A percentile compares a stretch with the other conserved stretches of the same genome.
Conservation (phyloP, 2,797 vertebrate species). For the Hippoglossus hippoglossus region DNA sequence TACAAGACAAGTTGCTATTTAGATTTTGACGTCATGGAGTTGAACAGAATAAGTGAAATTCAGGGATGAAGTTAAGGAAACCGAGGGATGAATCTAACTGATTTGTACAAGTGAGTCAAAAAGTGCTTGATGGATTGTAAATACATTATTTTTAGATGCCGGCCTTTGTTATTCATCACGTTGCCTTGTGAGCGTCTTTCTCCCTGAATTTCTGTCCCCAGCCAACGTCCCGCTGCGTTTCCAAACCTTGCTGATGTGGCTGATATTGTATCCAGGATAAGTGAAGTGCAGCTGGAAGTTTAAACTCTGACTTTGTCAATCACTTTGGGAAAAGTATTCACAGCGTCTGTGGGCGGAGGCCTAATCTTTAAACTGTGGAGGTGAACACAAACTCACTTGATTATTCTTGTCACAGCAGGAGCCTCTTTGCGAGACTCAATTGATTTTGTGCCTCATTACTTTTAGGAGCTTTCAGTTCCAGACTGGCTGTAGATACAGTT, state of each 20-base stretch:
- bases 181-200: conserved; percentile 15
- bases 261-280: conserved; percentile 34
- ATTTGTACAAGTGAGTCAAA: too few relatives aligned
- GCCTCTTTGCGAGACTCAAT: not conserved
- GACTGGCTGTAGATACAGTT: not conserved
- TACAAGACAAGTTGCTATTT: not conserved
- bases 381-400: conserved; percentile 6
- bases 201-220: conserved; percentile 17
- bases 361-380: conserved; percentile 38
- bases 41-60: too few relatives aligned
- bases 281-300: conserved; percentile 30
- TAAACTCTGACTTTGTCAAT: conserved; percentile 47
- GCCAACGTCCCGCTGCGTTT: conserved; percentile 17
- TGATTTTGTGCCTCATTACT: conserved; percentile 1
- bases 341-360: conserved; percentile 7
- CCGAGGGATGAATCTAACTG: too few relatives aligned
- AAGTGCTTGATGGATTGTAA: not conserved
- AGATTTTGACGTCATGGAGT: too few relatives aligned
- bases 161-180: not conserved
- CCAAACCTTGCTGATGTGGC: conserved; percentile 49
- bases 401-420: conserved; percentile 7
- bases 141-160: not conserved
- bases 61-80: too few relatives aligned
- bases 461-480: not conserved
- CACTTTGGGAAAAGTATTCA: conserved; percentile 40